A percentile compares a stretch with the other conserved stretches of the same genome.
These are phyloP conservation scores for Aethes cnicana DNA, from an alignment of 2,888 invertebrate species.

Conservation along the genomic window DNA sequence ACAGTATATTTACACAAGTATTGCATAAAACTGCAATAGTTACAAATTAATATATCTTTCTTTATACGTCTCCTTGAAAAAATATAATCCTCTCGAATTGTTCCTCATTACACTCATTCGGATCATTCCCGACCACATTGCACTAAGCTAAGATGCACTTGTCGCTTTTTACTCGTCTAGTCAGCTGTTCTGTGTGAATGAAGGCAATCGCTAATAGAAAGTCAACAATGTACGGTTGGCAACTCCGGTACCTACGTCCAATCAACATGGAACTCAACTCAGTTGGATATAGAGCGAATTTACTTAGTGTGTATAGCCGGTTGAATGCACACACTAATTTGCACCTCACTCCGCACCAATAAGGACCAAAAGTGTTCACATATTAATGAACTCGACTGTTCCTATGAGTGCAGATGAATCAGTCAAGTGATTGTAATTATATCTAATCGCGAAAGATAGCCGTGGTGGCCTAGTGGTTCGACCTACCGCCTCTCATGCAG, in stretches of 20 bases:
- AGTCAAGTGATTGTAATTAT: slow-evolving; percentile 22
- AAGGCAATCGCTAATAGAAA: slow-evolving; percentile 46
- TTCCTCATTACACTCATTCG: not conserved
- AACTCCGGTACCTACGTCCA: slow-evolving; percentile 34
- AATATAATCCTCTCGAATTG: no score
- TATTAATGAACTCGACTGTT: no score
- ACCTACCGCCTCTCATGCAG: no score
- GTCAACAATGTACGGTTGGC: slow-evolving; percentile 31
- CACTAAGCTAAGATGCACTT: no score
- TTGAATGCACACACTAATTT: no score
- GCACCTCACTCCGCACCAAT: no score
- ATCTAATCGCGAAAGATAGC: slow-evolving; percentile 17
- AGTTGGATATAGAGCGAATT: not conserved
- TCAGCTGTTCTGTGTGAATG: slow-evolving; percentile 45
- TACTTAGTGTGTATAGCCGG: not conserved
- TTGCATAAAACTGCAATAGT: no score
- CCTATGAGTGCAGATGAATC: slow-evolving; percentile 18
- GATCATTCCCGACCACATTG: not conserved
- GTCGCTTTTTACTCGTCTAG: slow-evolving; percentile 20
- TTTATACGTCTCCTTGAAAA: no score
- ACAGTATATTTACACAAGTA: no score
- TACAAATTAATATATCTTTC: no score
- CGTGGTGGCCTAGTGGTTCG: no score
- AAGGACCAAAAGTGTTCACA: no score
- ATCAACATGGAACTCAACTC: slow-evolving; percentile 2